Evolutionary conservation across 2,797 vertebrate genomes (phyloP).

Genomic region (Syndactyla subalaris): DNA sequence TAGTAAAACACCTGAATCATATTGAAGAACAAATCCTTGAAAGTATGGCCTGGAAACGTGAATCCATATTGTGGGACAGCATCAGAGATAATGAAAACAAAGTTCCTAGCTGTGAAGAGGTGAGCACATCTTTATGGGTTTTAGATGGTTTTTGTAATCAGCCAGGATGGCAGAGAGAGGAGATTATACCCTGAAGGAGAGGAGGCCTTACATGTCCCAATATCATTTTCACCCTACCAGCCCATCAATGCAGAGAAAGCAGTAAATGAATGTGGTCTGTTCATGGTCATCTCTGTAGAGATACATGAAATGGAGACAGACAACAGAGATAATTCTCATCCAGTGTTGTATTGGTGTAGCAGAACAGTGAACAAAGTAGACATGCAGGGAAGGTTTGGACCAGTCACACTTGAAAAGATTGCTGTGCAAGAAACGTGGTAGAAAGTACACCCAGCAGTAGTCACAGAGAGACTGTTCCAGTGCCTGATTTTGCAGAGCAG

Average conservation of each 20-base stretch:
- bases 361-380: not conserved
- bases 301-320: not conserved
- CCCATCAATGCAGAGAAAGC: not conserved
- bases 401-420: not conserved
- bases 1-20: slow-evolving; percentile 91
- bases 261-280: not conserved
- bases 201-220: rapidly evolving
- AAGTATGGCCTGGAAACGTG: slow-evolving; percentile 86
- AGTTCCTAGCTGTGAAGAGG: slow-evolving; percentile 90
- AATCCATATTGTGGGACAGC: slow-evolving; percentile 87
- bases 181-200: not conserved
- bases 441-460: not conserved
- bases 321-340: not conserved
- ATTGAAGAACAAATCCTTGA: slow-evolving; percentile 92
- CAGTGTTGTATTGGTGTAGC: not conserved
- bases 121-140: not conserved
- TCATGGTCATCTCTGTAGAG: not conserved
- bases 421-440: not conserved
- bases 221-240: not conserved
- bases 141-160: not conserved
- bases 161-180: not conserved
- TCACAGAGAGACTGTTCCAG: not conserved
- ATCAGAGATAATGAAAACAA: slow-evolving; percentile 83
- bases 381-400: not conserved
- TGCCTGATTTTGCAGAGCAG: not conserved